Evolutionary conservation across 2,113 vertebrate species (phyloP), one percentile per base, ranked within the genome.

Genomic region (Sander vitreus): DNA sequence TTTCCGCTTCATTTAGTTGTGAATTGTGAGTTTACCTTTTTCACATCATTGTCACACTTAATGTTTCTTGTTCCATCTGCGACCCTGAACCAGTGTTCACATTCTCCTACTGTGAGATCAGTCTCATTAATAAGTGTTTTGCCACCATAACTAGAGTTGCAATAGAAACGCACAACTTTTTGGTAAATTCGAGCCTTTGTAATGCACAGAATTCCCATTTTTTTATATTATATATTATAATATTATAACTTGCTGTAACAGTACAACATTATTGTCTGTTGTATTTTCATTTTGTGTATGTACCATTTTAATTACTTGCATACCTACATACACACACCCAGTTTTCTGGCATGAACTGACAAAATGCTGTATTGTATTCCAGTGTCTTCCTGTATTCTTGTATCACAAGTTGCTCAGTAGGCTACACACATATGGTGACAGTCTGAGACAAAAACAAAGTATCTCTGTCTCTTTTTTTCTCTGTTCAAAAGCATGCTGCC

Each of bases 391-490:
- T 11, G 39, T 43, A 11, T 43, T 43, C 10, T 10, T 43, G 39
- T 76, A 48, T 76, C 62, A 79, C 64, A 80, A 54, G 48, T 86
- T 51, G 58, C 45, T 59, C 57, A 87, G 74, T 54, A 81, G 69
- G 47, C 50, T 73, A 64, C 82, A 81, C 72, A 74, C 23, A 59
- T 25, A 55, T 4, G 6, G 27, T 21, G 57, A 54, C 50, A 71
- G 48, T 78, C 54, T 57, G 0, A 77, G 39, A 76, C 72, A 58
- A 33, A 62, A 59, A 65, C 16, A 57, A 71, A 77, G 73, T 10
- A 64, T 68, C 39, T 54, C 25, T 18, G 21, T 82, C 66, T 60
- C 51, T 50, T 69, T 2, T 43, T 11, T 50, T 50, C 47, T 71
- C 59, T 1, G 2, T 64, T 81, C 63, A 76, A 65, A 73, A 59